A percentile compares a stretch with the other conserved stretches of the same genome.
Evolutionary conservation across 1,140 invertebrate species (phyloP).

Genomic region (Maconellicoccus hirsutus): DNA sequence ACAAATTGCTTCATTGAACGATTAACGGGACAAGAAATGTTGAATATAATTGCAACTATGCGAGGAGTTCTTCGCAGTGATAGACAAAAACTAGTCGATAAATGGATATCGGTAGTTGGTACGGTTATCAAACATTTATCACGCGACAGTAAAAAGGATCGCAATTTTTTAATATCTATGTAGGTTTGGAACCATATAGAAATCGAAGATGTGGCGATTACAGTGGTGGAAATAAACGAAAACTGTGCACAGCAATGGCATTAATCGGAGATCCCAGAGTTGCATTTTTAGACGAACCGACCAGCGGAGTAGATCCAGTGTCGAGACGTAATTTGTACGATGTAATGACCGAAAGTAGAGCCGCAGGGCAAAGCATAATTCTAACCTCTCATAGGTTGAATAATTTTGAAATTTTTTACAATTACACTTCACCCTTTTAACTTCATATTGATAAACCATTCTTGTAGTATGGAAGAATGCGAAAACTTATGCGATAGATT

Average conservation of each 20-base stretch:
- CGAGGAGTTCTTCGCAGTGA: conserved; percentile 47
- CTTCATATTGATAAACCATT: no score
- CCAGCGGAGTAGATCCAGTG: conserved; percentile 66
- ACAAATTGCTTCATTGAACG: conserved; percentile 71
- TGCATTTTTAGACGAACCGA: conserved; percentile 77
- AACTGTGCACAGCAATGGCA: conserved; percentile 85
- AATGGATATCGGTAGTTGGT: conserved; percentile 46
- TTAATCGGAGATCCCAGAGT: conserved; percentile 78
- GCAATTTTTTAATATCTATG: conserved; percentile 24
- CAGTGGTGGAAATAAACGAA: conserved; percentile 89
- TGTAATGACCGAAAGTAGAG: conserved; percentile 49
- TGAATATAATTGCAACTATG: conserved; percentile 59
- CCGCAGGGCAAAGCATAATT: conserved; percentile 29
- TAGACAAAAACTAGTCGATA: conserved; percentile 39
- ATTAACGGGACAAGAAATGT: conserved; percentile 64
- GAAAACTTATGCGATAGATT: conserved; percentile 73
- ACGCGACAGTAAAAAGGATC: no score
- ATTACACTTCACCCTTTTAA: no score
- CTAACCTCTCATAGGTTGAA: conserved; percentile 40
- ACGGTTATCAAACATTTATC: conserved; percentile 29
- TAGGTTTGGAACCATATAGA: conserved; percentile 32
- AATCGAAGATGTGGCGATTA: conserved; percentile 29
- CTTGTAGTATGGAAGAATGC: conserved; percentile 42
- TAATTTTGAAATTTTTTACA: background rate
- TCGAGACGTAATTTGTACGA: conserved; percentile 64